Evolutionary conservation across 2,888 invertebrate genomes (phyloP), one percentile per base, ranked within the genome.

Genomic region (Habrosyne pyritoides): DNA sequence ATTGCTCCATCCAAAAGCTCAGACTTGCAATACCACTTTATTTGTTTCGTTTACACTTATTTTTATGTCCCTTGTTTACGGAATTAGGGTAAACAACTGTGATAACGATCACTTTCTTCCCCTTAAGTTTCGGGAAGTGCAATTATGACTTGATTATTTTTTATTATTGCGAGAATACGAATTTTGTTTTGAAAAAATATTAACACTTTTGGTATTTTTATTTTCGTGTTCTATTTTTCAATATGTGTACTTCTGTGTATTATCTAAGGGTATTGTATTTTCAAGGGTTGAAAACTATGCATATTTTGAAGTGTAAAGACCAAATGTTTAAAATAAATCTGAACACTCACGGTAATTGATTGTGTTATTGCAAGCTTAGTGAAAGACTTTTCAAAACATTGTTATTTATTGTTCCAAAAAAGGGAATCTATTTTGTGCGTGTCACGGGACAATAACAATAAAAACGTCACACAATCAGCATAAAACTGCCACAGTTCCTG

Each of bases 11-110:
- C 73, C 70, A 74, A 69, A 71, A n/a, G 36, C 36, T 42, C 69
- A 64, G 70, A 77, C 71, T 75, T 75, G 66, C 71, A 66, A 72
- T 79, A 80, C 80, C 78, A 78, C 79, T 84, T 84, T 83, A 83
- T 84, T 84, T 83, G 81, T 83, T 83, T 76, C 68, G 67, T 74
- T 77, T 77, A 74, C 49, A 18, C 49, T 77, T 75, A 77, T 77
- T 79, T 67, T 70, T 67, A 61, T 66, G 67, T 68, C 73, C 67
- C 75, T 77, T 73, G 73, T 74, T 68, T 67, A 67, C 60, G 55
- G 60, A 75, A 75, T 75, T 73, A 68, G 63, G 24, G 69, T 66
- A 67, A 68, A 69, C 68, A 75, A 75, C 62, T 75, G 75, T 68
- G 68, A 66, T 71, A 55, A 61, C 57, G 54, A 52, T 64, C 59